These are phyloP conservation scores for Caerostris extrusa DNA, from an alignment of 1,140 invertebrate genomes.

Conservation along the genomic window DNA sequence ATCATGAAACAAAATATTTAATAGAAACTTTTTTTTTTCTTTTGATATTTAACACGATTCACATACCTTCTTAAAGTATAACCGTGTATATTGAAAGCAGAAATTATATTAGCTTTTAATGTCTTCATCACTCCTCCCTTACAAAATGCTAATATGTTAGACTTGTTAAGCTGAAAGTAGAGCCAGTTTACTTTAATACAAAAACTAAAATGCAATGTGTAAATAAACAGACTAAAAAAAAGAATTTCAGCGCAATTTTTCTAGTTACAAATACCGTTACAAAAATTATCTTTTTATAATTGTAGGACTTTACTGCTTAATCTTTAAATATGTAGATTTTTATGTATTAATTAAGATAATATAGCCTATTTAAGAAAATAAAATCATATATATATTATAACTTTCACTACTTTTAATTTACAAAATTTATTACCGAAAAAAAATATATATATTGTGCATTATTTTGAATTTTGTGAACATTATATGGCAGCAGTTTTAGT, in stretches of 20 bases:
- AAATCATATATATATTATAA: too few relatives aligned
- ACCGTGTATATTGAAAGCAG: slow-evolving; percentile 63
- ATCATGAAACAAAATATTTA: background rate
- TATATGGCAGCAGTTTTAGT: slow-evolving; percentile 53
- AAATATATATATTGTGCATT: background rate
- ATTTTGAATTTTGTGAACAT: background rate
- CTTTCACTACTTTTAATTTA: too few relatives aligned
- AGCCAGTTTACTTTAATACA: background rate
- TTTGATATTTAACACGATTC: background rate
- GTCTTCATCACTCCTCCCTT: slow-evolving; percentile 16
- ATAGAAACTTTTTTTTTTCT: background rate
- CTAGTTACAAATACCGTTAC: background rate
- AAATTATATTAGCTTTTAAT: slow-evolving; percentile 59
- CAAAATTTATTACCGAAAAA: too few relatives aligned
- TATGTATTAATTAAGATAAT: background rate
- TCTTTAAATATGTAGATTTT: background rate
- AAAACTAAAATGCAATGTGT: background rate
- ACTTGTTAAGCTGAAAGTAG: background rate
- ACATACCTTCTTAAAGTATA: slow-evolving; percentile 67
- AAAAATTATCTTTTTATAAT: background rate
- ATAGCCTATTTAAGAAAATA: too few relatives aligned
- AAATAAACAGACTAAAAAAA: slow-evolving; percentile 39
- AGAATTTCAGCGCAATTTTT: slow-evolving; percentile 11
- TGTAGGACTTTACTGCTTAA: background rate
- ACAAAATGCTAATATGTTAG: background rate